phyloP scores from a whole-genome alignment of 1,140 invertebrate species.

The Musca domestica region DNA sequence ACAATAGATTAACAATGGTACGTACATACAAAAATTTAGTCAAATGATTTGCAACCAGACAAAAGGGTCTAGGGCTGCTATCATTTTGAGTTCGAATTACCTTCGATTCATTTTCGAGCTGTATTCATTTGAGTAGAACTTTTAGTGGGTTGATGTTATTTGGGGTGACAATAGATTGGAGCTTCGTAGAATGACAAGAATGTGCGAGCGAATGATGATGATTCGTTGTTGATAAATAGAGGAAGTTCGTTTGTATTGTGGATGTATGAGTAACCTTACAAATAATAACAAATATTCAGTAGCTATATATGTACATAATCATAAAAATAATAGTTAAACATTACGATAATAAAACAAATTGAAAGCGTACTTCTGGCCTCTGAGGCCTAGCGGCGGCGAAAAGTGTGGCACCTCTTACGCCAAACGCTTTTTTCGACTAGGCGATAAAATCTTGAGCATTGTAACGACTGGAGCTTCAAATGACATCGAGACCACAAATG shows the following conservation, averaged over 20 bases:
- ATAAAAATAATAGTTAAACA: not conserved
- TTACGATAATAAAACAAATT: constrained; percentile 13
- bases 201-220: constrained; percentile 7
- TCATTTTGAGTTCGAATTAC: too few relatives aligned
- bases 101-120: too few relatives aligned
- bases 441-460: constrained; percentile 77
- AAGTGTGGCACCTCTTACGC: constrained; percentile 32
- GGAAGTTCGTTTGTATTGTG: not conserved
- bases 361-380: constrained; percentile 10
- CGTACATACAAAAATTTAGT: too few relatives aligned
- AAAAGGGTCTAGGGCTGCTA: too few relatives aligned
- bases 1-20: too few relatives aligned
- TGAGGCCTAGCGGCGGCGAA: too few relatives aligned
- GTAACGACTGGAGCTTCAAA: constrained; percentile 82
- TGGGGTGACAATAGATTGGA: too few relatives aligned
- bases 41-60: too few relatives aligned
- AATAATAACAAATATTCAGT: constrained; percentile 8
- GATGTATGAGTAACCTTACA: not conserved
- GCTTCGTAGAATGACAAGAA: not conserved
- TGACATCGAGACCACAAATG: constrained; percentile 73
- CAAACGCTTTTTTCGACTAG: constrained; percentile 60
- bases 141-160: too few relatives aligned
- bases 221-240: constrained; percentile 16
- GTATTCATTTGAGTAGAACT: too few relatives aligned
- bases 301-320: constrained; percentile 13